Evolutionary conservation across 2,888 invertebrate species (phyloP).

Genomic region (Rutpela maculata): DNA sequence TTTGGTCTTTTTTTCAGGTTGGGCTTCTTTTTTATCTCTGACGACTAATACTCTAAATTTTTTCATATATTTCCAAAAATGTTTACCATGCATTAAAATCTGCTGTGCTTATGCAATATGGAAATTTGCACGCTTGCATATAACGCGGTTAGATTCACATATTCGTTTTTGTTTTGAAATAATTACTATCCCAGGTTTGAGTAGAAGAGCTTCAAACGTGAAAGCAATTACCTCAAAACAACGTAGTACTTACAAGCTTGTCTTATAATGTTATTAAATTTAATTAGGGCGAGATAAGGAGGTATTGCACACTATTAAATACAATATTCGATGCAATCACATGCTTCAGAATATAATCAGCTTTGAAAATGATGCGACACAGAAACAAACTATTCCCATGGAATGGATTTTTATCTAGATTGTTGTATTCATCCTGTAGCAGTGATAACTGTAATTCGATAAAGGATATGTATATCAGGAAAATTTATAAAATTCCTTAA

Average conservation of each 20-base stretch:
- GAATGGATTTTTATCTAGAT: background rate
- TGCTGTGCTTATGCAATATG: too few species aligned
- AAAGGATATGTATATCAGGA: too few species aligned
- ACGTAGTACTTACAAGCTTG: slow-evolving; percentile 48
- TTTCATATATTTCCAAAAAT: too few species aligned
- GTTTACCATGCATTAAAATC: too few species aligned
- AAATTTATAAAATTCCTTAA: too few species aligned
- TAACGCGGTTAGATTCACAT: background rate
- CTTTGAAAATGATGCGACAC: background rate
- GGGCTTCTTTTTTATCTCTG: too few species aligned
- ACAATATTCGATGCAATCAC: slow-evolving; percentile 9
- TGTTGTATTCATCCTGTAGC: background rate
- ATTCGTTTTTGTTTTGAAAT: slow-evolving; percentile 23
- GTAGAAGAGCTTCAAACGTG: slow-evolving; percentile 11
- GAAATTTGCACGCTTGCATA: background rate
- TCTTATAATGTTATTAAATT: slow-evolving; percentile 51
- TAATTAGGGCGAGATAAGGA: slow-evolving; percentile 51
- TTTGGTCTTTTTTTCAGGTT: too few species aligned
- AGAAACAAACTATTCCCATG: background rate
- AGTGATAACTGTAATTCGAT: too few species aligned
- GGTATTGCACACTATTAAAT: slow-evolving; percentile 44
- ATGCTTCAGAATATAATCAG: slow-evolving; percentile 10
- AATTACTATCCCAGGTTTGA: slow-evolving; percentile 33
- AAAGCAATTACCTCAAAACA: slow-evolving; percentile 50
- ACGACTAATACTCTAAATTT: too few species aligned